Evolutionary conservation across 2,797 vertebrate species (phyloP).

Genomic region (Babyrousa celebensis): DNA sequence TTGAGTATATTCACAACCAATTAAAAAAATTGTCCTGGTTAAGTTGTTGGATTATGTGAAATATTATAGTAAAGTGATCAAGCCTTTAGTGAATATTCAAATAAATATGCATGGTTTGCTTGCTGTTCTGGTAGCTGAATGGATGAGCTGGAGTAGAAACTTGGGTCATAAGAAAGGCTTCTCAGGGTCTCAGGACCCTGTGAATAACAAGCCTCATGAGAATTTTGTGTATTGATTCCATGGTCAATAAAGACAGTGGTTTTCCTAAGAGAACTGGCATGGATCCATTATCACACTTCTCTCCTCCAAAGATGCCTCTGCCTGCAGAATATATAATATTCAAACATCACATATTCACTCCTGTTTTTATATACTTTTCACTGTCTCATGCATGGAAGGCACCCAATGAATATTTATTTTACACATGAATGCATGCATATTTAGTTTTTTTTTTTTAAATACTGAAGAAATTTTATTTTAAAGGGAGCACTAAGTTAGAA

Average conservation of each 20-base stretch:
- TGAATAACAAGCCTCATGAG: neutral
- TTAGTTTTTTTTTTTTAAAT: neutral
- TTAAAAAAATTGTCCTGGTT: neutral
- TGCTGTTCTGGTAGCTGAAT: neutral
- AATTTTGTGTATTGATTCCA: neutral
- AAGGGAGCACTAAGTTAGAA: conserved; percentile 17
- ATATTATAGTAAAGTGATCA: neutral
- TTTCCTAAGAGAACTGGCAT: conserved; percentile 4
- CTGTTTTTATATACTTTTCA: neutral
- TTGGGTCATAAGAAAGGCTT: neutral
- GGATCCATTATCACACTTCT: neutral
- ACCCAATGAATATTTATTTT: conserved; percentile 61
- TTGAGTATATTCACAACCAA: neutral
- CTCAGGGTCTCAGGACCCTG: neutral
- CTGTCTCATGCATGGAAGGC: neutral
- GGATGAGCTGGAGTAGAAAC: neutral
- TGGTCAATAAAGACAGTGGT: neutral
- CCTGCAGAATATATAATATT: neutral
- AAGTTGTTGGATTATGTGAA: neutral
- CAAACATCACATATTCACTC: conserved; percentile 27
- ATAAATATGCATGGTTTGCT: neutral
- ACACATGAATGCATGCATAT: conserved; percentile 23
- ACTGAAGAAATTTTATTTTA: neutral
- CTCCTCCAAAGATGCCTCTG: neutral
- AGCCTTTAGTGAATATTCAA: neutral